Conservation (phyloP, 2,113 vertebrate genomes). For the Xenopus laevis region DNA sequence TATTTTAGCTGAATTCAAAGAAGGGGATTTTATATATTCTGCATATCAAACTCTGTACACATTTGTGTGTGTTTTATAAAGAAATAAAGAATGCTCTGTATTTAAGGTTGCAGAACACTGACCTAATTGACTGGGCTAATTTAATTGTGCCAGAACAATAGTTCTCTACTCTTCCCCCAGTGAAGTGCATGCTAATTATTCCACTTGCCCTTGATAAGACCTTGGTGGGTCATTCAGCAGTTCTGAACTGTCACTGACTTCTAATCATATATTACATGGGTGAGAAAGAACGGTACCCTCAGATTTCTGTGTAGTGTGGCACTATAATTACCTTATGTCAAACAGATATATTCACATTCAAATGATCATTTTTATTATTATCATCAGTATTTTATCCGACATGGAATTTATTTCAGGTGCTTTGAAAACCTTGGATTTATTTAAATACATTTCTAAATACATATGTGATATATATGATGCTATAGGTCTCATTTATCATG, state of each 20-base stretch:
- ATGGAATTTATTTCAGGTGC: no score
- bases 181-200: constrained; percentile 95
- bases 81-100: constrained; percentile 60
- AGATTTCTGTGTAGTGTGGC: constrained; percentile 78
- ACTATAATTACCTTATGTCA: constrained; percentile 87
- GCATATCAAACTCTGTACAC: constrained; percentile 2
- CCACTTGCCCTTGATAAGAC: constrained; percentile 89
- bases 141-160: constrained; percentile 93
- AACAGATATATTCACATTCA: constrained; percentile 81
- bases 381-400: no score
- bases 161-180: constrained; percentile 75
- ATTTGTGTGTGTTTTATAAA: constrained; percentile 7
- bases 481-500: no score
- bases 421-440: no score
- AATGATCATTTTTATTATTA: constrained; percentile 53
- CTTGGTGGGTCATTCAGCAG: constrained; percentile 93
- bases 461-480: no score
- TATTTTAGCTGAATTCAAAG: no score
- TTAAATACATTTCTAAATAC: no score
- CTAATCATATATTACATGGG: constrained; percentile 95
- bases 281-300: constrained; percentile 82
- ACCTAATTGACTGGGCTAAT: constrained; percentile 92
- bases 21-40: no score
- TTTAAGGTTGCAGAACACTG: constrained; percentile 82
- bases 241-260: constrained; percentile 98